phyloP scores from a whole-genome alignment of 2,888 invertebrate species.

The Diploptera punctata region DNA sequence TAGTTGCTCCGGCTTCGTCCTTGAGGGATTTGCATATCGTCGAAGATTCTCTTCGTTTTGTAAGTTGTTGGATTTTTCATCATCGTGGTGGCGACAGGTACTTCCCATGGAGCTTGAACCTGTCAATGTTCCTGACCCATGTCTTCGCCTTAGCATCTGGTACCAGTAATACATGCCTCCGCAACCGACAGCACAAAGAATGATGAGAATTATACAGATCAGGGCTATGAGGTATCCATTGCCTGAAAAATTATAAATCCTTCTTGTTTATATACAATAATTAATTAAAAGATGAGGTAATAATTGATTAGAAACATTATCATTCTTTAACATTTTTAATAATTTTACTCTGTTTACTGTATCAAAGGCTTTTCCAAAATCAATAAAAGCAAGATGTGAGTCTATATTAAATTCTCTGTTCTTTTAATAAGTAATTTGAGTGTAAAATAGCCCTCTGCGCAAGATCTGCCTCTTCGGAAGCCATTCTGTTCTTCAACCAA shows the following conservation, averaged over 20 bases:
- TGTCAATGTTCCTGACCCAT: constrained; percentile 28
- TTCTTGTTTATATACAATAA: too few species aligned
- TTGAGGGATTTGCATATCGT: constrained; percentile 83
- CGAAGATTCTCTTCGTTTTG: constrained; percentile 91
- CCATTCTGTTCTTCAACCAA: too few species aligned
- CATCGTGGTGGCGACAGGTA: constrained; percentile 63
- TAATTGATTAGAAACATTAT: too few species aligned
- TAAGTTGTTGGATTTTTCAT: constrained; percentile 89
- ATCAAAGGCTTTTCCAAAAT: too few species aligned
- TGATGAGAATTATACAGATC: constrained; percentile 56
- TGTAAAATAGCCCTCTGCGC: too few species aligned
- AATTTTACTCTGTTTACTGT: too few species aligned
- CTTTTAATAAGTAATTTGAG: too few species aligned
- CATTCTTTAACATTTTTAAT: too few species aligned
- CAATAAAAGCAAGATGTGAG: too few species aligned
- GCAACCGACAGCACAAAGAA: constrained; percentile 55
- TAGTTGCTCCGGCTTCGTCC: constrained; percentile 62
- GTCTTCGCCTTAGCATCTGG: constrained; percentile 56
- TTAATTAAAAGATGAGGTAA: too few species aligned
- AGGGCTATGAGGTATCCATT: constrained; percentile 56
- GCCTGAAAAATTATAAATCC: constrained; percentile 41
- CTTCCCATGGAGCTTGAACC: constrained; percentile 18
- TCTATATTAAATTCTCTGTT: too few species aligned
- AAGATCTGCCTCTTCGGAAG: too few species aligned
- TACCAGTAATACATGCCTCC: constrained; percentile 63